Evolutionary conservation across 2,888 invertebrate genomes (phyloP).

Genomic region (Hypselothyrea guttata): DNA sequence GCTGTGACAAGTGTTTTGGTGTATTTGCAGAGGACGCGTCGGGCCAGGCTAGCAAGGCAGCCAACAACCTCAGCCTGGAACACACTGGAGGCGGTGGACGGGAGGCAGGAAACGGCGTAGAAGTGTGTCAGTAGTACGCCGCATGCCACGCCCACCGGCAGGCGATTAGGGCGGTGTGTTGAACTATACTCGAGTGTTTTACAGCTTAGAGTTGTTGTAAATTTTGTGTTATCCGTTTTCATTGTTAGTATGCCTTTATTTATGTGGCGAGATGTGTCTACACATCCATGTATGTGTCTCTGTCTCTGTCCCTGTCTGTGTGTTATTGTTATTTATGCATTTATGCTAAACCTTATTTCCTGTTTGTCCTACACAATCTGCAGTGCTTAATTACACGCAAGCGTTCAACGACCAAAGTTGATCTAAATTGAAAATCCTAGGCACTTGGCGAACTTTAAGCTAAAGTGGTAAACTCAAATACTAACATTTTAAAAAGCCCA

Average conservation of each 20-base stretch:
- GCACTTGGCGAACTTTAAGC: too few species aligned
- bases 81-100: conserved; percentile 8
- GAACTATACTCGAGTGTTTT: conserved; percentile 29
- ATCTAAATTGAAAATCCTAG: neutral
- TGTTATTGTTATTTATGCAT: conserved; percentile 70
- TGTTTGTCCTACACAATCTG: conserved; percentile 74
- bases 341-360: conserved; percentile 74
- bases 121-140: conserved; percentile 65
- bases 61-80: conserved; percentile 42
- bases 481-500: too few species aligned
- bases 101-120: conserved; percentile 13
- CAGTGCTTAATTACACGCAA: conserved; percentile 72
- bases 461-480: too few species aligned
- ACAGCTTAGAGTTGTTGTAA: conserved; percentile 66
- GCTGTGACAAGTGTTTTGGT: conserved; percentile 71
- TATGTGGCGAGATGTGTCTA: conserved; percentile 49
- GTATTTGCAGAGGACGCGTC: conserved; percentile 64
- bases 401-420: conserved; percentile 6
- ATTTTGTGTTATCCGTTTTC: conserved; percentile 76
- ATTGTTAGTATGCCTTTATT: conserved; percentile 71
- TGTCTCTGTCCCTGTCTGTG: conserved; percentile 32
- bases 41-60: conserved; percentile 31
- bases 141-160: conserved; percentile 57
- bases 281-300: conserved; percentile 22
- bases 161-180: neutral